Evolutionary conservation across 64 coral and sea anemone species (phyloP).

Genomic region (Cladopsammia gracilis): DNA sequence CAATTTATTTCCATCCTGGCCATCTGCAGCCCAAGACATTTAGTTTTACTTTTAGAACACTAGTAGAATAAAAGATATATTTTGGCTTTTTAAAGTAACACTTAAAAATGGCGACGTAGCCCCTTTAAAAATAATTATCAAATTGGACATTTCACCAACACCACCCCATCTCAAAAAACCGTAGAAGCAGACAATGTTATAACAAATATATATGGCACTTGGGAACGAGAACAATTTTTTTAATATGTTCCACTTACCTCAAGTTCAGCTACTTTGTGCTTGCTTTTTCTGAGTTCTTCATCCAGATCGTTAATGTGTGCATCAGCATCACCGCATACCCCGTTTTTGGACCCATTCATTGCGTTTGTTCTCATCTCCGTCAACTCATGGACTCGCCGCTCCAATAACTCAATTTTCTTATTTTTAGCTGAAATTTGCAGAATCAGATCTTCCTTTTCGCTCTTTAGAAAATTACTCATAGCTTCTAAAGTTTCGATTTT

Average conservation of each 20-base stretch:
- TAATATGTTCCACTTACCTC: conserved; percentile 14
- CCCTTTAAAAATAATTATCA: too few species aligned
- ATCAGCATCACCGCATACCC: not conserved
- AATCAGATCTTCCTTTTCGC: conserved; percentile 58
- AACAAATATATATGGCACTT: too few species aligned
- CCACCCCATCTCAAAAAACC: too few species aligned
- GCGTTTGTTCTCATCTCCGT: conserved; percentile 30
- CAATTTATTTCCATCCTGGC: too few species aligned
- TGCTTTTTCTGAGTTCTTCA: conserved; percentile 37
- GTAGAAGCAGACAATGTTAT: too few species aligned
- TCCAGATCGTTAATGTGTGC: conserved; percentile 33
- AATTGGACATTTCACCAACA: too few species aligned
- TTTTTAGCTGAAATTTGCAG: conserved; percentile 38
- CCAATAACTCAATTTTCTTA: conserved; percentile 69
- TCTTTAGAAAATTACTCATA: conserved; percentile 51
- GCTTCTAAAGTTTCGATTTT: conserved; percentile 56
- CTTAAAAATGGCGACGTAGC: too few species aligned
- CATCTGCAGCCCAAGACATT: too few species aligned
- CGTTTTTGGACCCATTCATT: not conserved
- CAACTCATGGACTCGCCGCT: conserved; percentile 26
- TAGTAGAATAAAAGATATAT: too few species aligned
- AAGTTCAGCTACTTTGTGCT: conserved; percentile 39
- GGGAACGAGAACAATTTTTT: too few species aligned
- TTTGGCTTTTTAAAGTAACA: too few species aligned
- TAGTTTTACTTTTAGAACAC: too few species aligned